phyloP scores from a whole-genome alignment of 2,797 vertebrate genomes.

The Danio jaintianensis region DNA sequence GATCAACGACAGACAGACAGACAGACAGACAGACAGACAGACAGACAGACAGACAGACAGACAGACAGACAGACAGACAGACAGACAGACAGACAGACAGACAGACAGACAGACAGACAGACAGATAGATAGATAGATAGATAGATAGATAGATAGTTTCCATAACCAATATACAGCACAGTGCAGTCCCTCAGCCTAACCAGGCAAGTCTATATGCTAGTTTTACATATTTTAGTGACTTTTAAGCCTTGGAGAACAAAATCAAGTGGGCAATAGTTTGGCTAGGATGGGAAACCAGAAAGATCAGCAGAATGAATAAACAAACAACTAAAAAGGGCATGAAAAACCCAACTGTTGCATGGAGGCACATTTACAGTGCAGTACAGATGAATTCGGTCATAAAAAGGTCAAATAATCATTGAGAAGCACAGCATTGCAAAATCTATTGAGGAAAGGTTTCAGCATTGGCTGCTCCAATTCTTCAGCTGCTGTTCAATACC shows the following conservation, averaged over 20 bases:
- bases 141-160: too few species aligned
- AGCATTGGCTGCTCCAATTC: neutral
- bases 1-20: too few species aligned
- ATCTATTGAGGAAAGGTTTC: conserved; percentile 27
- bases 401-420: conserved; percentile 4
- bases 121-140: too few species aligned
- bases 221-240: neutral
- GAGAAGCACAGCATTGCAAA: neutral
- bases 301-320: neutral
- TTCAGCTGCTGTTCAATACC: neutral
- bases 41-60: too few species aligned
- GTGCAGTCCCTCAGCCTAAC: too few species aligned
- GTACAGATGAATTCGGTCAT: neutral
- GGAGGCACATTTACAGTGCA: neutral
- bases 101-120: too few species aligned
- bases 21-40: too few species aligned
- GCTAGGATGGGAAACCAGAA: neutral
- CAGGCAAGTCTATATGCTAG: neutral
- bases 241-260: neutral
- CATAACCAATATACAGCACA: too few species aligned
- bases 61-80: too few species aligned
- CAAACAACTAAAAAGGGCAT: neutral
- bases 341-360: neutral
- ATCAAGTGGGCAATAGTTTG: neutral
- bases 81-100: too few species aligned